Conservation (phyloP, 2,113 vertebrate species). For the Cavia aperea region DNA sequence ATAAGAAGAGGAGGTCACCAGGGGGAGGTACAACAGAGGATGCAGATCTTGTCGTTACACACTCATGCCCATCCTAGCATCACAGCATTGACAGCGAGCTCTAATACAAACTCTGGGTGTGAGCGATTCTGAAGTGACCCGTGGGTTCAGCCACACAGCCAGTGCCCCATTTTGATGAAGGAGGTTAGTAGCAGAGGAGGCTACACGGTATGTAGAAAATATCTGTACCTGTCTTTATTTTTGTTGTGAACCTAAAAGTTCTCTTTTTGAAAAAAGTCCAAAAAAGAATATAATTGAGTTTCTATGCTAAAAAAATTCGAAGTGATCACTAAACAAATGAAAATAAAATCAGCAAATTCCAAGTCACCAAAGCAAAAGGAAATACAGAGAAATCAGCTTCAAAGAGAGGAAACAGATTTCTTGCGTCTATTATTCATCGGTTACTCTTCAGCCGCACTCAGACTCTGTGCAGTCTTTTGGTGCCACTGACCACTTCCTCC, state of each 20-base stretch:
- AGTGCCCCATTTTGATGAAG: neutral
- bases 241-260: neutral
- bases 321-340: neutral
- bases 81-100: neutral
- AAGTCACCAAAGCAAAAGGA: neutral
- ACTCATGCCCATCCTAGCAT: neutral
- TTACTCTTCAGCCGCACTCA: no score
- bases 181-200: neutral
- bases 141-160: neutral
- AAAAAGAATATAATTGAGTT: neutral
- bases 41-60: neutral
- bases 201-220: neutral
- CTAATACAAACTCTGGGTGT: neutral
- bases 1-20: neutral
- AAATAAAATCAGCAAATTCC: constrained; percentile 4
- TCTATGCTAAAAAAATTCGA: neutral
- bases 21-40: neutral
- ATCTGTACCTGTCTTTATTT: neutral
- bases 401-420: neutral
- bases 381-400: neutral
- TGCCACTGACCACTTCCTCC: neutral
- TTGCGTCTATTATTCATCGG: neutral
- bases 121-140: no score
- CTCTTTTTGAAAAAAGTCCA: neutral
- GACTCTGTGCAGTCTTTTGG: neutral